Evolutionary conservation across 2,888 invertebrate species (phyloP), one percentile per base, ranked within the genome.

Genomic region (Bruchidius siliquastri): DNA sequence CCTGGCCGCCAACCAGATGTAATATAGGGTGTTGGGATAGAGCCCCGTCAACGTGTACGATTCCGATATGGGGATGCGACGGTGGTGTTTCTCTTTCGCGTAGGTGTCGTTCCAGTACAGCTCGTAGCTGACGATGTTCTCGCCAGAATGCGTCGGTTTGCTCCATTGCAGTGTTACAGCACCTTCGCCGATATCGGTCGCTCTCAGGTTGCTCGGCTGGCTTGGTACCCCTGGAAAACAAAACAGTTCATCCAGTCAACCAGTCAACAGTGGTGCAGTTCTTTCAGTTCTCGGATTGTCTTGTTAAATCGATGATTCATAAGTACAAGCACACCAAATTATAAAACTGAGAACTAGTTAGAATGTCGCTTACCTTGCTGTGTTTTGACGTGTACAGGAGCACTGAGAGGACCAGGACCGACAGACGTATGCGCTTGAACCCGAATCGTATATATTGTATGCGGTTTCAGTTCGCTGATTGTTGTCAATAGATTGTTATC

Each of bases 51-150:
- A 90, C 22, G 94, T 94, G 89, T 96, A 97, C 30, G 92, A 92
- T 86, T 96, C 95, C 21, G 92, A 91, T 78, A 94, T 93, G 32
- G 93, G 92, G 84, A 96, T 95, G 82, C 93, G 92, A 82, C 95
- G 91, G 85, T 94, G 94, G 87, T 94, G 94, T 85, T 93, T 93
- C 85, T 95, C 94, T 89, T 95, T 94, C 72, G 96, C 95, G 83
- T 96, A 96, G 26, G 97, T 96, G 85, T 97, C 97, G 88, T 98
- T 99, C 96, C 97, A 98, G 86, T 97, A 98, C 22, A 99, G 90
- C 87, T 97, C 97, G 88, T 98, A 99, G 83, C 96, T 95, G 79
- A 96, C 93, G 85, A 98, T 97, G 87, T 94, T 96, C 87, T 97
- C 96, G 77, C 95, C 94, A 77, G 96, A 94, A 88, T 96, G 96